Evolutionary conservation across 2,888 invertebrate species (phyloP).

Genomic region (Lasioglossum malachurum): DNA sequence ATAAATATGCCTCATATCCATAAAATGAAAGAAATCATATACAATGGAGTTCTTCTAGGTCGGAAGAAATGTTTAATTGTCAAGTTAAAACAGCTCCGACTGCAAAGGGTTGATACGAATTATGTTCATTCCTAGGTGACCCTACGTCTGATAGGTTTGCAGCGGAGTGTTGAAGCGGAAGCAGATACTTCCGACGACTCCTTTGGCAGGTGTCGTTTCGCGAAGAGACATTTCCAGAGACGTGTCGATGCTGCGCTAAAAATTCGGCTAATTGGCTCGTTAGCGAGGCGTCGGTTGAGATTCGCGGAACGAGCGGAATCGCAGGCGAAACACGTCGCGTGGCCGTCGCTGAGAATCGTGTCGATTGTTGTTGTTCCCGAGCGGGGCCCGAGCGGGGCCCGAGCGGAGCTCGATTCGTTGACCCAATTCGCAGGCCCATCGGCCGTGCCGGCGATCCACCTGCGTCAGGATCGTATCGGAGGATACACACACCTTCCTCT

Average conservation of each 20-base stretch:
- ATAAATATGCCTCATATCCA: too few species aligned
- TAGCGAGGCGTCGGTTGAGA: constrained; percentile 39
- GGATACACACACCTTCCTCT: constrained; percentile 37
- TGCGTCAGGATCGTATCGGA: constrained; percentile 59
- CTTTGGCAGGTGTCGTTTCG: not conserved
- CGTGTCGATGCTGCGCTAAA: not conserved
- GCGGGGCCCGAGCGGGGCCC: constrained; percentile 25
- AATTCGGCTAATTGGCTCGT: constrained; percentile 37
- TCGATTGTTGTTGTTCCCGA: constrained; percentile 53
- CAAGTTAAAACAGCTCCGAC: too few species aligned
- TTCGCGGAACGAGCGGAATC: not conserved
- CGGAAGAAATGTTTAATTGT: too few species aligned
- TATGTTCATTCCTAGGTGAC: too few species aligned
- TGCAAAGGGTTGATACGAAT: too few species aligned
- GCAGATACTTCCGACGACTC: not conserved
- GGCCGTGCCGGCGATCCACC: constrained; percentile 60
- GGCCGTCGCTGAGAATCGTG: constrained; percentile 41
- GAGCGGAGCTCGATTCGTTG: constrained; percentile 61
- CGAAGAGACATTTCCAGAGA: not conserved
- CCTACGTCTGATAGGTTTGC: too few species aligned
- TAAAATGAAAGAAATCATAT: too few species aligned
- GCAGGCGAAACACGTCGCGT: constrained; percentile 5
- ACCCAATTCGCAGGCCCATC: constrained; percentile 69
- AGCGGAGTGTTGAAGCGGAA: not conserved
- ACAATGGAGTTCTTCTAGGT: too few species aligned